These are phyloP conservation scores for Alligator mississippiensis DNA, from an alignment of 2,113 vertebrate genomes.

Conservation along the genomic window DNA sequence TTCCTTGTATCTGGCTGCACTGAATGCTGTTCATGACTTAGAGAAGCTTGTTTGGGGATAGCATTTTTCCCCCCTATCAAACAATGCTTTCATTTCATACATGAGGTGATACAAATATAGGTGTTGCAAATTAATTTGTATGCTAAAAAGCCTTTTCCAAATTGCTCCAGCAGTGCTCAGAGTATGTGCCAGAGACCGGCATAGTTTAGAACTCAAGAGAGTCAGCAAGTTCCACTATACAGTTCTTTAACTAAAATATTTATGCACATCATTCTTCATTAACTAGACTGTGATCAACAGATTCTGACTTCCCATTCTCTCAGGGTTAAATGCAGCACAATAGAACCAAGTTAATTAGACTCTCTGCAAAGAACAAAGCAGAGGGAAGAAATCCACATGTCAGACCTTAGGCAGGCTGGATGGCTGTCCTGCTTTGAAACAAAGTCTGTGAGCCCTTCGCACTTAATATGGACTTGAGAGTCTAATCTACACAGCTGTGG, in stretches of 20 bases:
- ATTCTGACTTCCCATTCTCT: neutral
- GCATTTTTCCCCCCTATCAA: constrained; percentile 35
- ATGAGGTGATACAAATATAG: neutral
- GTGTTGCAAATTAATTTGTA: neutral
- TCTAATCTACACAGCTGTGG: neutral
- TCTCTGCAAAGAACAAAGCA: neutral
- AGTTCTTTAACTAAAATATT: neutral
- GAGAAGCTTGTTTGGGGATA: neutral
- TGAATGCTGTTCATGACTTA: neutral
- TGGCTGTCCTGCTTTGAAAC: neutral
- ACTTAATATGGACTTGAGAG: rapidly evolving
- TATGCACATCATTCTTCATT: rapidly evolving
- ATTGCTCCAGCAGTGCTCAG: neutral
- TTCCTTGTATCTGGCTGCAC: constrained; percentile 37
- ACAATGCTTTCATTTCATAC: neutral
- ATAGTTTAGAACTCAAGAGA: neutral
- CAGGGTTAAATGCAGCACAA: neutral
- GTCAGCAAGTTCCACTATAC: neutral
- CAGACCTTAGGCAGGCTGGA: neutral
- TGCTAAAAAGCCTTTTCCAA: neutral
- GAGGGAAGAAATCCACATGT: neutral
- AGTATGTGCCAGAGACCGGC: neutral
- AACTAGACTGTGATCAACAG: neutral
- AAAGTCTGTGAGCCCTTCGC: neutral
- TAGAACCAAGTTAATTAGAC: rapidly evolving